These are phyloP conservation scores for Astreopora myriophthalma DNA, from an alignment of 64 coral and sea anemone species.

Conservation along the genomic window DNA sequence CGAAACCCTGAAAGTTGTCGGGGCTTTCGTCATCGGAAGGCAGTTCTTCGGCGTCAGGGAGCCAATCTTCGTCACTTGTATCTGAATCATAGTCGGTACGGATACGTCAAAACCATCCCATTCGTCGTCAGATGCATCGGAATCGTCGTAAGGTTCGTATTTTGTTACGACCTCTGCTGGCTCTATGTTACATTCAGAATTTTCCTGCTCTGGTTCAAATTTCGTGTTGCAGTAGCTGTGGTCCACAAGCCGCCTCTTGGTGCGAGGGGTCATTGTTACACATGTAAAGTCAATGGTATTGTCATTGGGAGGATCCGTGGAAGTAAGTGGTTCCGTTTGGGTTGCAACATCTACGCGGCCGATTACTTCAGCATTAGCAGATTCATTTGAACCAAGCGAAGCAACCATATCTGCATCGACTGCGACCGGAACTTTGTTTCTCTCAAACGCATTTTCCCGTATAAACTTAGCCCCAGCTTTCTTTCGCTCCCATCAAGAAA, in stretches of 20 bases:
- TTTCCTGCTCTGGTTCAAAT: neutral
- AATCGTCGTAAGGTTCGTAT: neutral
- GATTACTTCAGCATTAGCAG: too few species aligned
- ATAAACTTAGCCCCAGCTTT: too few species aligned
- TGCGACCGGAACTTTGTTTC: too few species aligned
- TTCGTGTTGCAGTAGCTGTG: conserved; percentile 10
- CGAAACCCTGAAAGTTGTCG: neutral
- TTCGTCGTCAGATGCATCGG: neutral
- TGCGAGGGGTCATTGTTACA: neutral
- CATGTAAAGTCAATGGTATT: too few species aligned
- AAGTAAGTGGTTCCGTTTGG: neutral
- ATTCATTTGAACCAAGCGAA: too few species aligned
- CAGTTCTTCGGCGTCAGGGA: conserved; percentile 17
- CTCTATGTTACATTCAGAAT: neutral
- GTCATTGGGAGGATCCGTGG: too few species aligned
- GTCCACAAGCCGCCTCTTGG: neutral
- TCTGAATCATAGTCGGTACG: conserved; percentile 14
- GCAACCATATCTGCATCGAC: too few species aligned
- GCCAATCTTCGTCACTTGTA: conserved; percentile 17
- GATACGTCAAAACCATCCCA: neutral
- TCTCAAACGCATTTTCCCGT: too few species aligned
- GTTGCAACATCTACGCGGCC: neutral
- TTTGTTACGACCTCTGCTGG: neutral
- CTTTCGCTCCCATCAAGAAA: too few species aligned
- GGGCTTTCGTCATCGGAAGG: conserved; percentile 45